Evolutionary conservation across 2,113 vertebrate species (phyloP).

Genomic region (Ophiodon elongatus): DNA sequence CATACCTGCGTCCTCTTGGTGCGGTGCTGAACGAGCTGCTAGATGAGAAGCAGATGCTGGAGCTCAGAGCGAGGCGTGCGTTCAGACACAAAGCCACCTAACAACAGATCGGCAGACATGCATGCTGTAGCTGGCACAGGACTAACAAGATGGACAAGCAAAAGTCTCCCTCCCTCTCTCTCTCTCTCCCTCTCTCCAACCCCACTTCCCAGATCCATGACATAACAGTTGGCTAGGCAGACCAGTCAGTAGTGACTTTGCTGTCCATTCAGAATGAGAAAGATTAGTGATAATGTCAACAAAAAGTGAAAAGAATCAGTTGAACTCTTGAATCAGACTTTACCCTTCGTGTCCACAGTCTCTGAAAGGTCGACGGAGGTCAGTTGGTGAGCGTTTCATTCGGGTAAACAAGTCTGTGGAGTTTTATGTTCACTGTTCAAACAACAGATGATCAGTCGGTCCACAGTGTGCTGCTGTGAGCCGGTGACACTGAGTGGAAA

Average conservation of each 20-base stretch:
- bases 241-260: conserved; percentile 57
- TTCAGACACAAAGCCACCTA: conserved; percentile 59
- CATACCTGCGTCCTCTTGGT: conserved; percentile 74
- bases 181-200: conserved; percentile 20
- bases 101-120: conserved; percentile 62
- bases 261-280: conserved; percentile 11
- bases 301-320: neutral
- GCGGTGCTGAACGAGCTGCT: conserved; percentile 40
- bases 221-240: conserved; percentile 68
- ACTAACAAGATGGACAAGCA: conserved; percentile 70
- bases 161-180: conserved; percentile 31
- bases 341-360: neutral
- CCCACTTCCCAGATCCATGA: conserved; percentile 68
- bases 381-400: neutral
- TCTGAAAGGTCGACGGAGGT: conserved; percentile 10
- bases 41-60: conserved; percentile 48
- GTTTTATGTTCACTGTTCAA: conserved; percentile 31
- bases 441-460: conserved; percentile 44
- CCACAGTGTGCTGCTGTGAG: conserved; percentile 26
- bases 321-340: conserved; percentile 18
- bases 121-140: conserved; percentile 60
- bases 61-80: conserved; percentile 47
- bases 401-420: conserved; percentile 21
- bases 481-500: conserved; percentile 57
- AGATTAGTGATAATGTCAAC: neutral